Percentiles rank a stretch among this genome's conserved stretches.
phyloP scores from a whole-genome alignment of 2,797 vertebrate species.

The Micrastur ruficollis region DNA sequence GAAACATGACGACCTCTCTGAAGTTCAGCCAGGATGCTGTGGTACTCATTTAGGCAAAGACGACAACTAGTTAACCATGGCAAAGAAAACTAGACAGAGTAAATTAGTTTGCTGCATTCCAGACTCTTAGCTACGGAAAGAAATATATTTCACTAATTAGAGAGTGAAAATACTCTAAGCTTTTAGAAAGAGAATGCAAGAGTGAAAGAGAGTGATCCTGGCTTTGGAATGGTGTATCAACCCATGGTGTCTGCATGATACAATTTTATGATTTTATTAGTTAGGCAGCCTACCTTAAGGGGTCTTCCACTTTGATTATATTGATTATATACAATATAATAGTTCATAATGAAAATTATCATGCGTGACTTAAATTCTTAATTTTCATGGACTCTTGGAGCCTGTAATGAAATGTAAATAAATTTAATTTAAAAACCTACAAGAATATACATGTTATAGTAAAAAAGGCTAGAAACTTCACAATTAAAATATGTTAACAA shows the following conservation, averaged over 20 bases:
- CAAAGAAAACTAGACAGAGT: constrained; percentile 63
- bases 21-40: constrained; percentile 57
- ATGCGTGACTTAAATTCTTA: background rate
- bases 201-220: background rate
- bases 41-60: constrained; percentile 52
- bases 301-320: background rate
- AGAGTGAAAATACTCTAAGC: constrained; percentile 33
- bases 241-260: background rate
- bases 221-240: background rate
- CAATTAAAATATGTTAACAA: background rate
- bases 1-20: constrained; percentile 63
- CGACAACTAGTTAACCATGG: constrained; percentile 69
- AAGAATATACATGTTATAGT: background rate
- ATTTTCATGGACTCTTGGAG: background rate
- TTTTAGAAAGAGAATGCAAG: constrained; percentile 17
- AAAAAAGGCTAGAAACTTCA: background rate
- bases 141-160: constrained; percentile 60
- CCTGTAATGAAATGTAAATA: background rate
- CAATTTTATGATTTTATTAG: background rate
- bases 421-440: background rate
- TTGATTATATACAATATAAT: background rate
- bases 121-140: constrained; percentile 55
- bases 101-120: constrained; percentile 69
- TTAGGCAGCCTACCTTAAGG: background rate
- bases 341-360: background rate